Percentiles rank a stretch among this genome's conserved stretches.
Evolutionary conservation across 2,888 invertebrate species (phyloP).

Genomic region (Pycnomerus fuliginosus): DNA sequence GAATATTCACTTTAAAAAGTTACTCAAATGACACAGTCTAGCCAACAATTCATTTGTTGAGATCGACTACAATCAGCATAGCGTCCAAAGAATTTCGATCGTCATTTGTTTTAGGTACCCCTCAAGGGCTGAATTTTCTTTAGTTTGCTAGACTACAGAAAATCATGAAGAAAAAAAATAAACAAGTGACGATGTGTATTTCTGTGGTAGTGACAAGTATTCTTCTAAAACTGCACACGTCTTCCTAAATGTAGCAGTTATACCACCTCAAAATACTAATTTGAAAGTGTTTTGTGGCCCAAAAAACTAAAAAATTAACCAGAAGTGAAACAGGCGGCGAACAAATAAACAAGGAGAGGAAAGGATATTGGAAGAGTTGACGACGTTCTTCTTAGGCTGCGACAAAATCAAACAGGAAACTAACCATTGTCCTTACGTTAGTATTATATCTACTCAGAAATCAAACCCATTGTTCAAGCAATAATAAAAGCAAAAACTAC

Average conservation of each 20-base stretch:
- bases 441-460: too few species aligned
- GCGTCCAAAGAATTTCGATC: too few species aligned
- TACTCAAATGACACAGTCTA: conserved; percentile 33
- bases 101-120: too few species aligned
- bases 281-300: too few species aligned
- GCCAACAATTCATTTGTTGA: conserved; percentile 23
- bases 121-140: too few species aligned
- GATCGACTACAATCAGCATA: too few species aligned
- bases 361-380: conserved; percentile 50
- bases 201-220: too few species aligned
- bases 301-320: conserved; percentile 20
- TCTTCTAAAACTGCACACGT: conserved; percentile 18
- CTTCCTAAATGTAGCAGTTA: conserved; percentile 26
- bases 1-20: conserved; percentile 27
- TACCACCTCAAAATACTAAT: conserved; percentile 21
- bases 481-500: conserved; percentile 7
- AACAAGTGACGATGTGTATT: too few species aligned
- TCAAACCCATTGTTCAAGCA: conserved; percentile 1
- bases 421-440: conserved; percentile 38
- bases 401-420: conserved; percentile 57
- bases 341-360: conserved; percentile 32
- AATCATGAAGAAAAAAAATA: too few species aligned
- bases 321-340: conserved; percentile 8
- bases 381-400: conserved; percentile 64
- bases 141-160: too few species aligned